These are phyloP conservation scores for Exocentrus adspersus DNA, from an alignment of 2,888 invertebrate genomes.

Conservation along the genomic window DNA sequence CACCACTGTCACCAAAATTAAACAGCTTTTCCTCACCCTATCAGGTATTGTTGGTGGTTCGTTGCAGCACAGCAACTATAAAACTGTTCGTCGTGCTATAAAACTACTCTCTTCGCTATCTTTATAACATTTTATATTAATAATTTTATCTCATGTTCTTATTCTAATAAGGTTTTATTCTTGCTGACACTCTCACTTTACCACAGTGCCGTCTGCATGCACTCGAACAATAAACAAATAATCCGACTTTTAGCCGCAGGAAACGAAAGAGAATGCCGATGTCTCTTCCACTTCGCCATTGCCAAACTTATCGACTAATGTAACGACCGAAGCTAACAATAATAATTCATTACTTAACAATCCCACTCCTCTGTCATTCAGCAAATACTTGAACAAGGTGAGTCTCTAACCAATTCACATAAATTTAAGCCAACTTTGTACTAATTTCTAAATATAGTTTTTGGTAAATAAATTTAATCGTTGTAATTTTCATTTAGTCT, in stretches of 20 bases:
- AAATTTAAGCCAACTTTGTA: neutral
- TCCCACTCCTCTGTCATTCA: slow-evolving; percentile 55
- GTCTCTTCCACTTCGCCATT: slow-evolving; percentile 41
- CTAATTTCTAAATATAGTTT: neutral
- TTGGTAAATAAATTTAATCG: neutral
- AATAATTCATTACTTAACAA: slow-evolving; percentile 49
- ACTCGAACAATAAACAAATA: slow-evolving; percentile 32
- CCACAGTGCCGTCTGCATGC: slow-evolving; percentile 45
- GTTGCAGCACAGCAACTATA: slow-evolving; percentile 2
- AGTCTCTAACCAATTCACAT: slow-evolving; percentile 35
- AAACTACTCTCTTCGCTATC: neutral
- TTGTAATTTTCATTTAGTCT: neutral
- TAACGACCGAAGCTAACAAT: slow-evolving; percentile 46
- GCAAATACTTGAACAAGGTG: slow-evolving; percentile 55
- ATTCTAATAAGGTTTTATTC: slow-evolving; percentile 5
- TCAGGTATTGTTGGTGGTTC: slow-evolving; percentile 66
- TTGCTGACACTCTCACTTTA: slow-evolving; percentile 21
- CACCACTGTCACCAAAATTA: slow-evolving; percentile 70
- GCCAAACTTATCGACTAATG: slow-evolving; percentile 49
- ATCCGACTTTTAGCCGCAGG: slow-evolving; percentile 46
- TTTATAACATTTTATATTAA: neutral
- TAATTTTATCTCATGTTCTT: slow-evolving; percentile 5
- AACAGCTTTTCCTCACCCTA: slow-evolving; percentile 73
- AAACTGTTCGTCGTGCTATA: neutral
- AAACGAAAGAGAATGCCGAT: slow-evolving; percentile 47